phyloP scores from a whole-genome alignment of 1,140 invertebrate species.

The Aphis craccivora region DNA sequence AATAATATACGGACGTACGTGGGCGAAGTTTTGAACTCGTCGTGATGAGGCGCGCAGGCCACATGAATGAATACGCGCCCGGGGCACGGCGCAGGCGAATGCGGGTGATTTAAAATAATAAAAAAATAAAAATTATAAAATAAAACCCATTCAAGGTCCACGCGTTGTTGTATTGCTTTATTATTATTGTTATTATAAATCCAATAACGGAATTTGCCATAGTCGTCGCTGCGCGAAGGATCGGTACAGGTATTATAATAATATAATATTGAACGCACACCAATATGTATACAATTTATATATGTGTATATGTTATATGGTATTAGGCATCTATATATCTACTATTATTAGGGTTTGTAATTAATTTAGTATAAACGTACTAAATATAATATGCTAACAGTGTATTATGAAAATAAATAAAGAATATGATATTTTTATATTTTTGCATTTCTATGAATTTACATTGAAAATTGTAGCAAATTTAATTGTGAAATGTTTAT shows the following conservation, averaged over 20 bases:
- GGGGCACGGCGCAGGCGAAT: constrained; percentile 29
- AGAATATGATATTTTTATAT: background rate
- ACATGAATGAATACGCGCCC: constrained; percentile 35
- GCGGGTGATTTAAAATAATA: constrained; percentile 47
- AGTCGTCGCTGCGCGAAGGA: background rate
- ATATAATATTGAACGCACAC: background rate
- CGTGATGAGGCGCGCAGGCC: constrained; percentile 46
- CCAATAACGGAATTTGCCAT: constrained; percentile 16
- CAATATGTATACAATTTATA: background rate
- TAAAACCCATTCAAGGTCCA: constrained; percentile 38
- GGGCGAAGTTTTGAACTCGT: constrained; percentile 52
- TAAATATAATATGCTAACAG: background rate
- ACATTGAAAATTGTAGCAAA: background rate
- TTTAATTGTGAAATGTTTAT: background rate
- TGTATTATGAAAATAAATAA: background rate
- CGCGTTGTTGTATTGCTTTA: background rate
- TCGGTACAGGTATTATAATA: background rate
- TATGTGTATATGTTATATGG: no score
- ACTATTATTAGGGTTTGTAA: background rate
- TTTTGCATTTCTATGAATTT: background rate
- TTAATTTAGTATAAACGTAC: background rate
- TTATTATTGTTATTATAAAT: background rate
- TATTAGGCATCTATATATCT: no score
- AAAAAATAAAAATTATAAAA: constrained; percentile 27
- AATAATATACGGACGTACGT: constrained; percentile 47